phyloP scores from a whole-genome alignment of 2,888 invertebrate species.

The Harpalus rufipes region DNA sequence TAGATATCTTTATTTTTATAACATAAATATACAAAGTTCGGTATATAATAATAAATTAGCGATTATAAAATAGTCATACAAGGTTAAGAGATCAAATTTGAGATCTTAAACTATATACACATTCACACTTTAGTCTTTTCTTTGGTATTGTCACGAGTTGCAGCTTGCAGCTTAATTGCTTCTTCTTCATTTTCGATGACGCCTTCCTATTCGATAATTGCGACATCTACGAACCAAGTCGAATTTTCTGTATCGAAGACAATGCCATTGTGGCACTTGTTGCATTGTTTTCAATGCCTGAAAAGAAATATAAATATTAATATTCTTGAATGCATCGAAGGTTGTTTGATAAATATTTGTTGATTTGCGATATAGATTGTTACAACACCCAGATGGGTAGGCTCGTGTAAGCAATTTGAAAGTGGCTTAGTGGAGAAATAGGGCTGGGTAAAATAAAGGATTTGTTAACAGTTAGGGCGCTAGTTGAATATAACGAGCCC shows the following conservation, averaged over 20 bases:
- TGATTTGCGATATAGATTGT: background rate
- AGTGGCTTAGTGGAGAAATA: too few species aligned
- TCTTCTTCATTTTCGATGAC: constrained; percentile 48
- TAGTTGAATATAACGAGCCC: too few species aligned
- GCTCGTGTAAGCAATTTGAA: too few species aligned
- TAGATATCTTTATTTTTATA: constrained; percentile 33
- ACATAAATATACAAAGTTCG: constrained; percentile 57
- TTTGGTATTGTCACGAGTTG: constrained; percentile 41
- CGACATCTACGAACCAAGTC: constrained; percentile 88
- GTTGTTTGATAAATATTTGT: background rate
- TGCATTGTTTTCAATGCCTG: constrained; percentile 87
- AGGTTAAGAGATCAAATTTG: constrained; percentile 59
- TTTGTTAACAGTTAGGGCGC: too few species aligned
- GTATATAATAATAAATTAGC: constrained; percentile 45
- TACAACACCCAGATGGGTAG: too few species aligned
- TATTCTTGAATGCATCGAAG: background rate
- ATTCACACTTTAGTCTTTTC: constrained; percentile 42
- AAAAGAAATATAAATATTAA: constrained; percentile 61
- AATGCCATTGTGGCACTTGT: constrained; percentile 91
- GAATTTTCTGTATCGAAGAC: constrained; percentile 88
- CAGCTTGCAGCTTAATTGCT: background rate
- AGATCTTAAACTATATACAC: constrained; percentile 60
- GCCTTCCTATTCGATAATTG: constrained; percentile 82
- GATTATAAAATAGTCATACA: constrained; percentile 51
- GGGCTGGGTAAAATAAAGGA: too few species aligned